A percentile compares a stretch with the other conserved stretches of the same genome.
Conservation (phyloP, 2,888 invertebrate species). For the Pyrrhia umbra region DNA sequence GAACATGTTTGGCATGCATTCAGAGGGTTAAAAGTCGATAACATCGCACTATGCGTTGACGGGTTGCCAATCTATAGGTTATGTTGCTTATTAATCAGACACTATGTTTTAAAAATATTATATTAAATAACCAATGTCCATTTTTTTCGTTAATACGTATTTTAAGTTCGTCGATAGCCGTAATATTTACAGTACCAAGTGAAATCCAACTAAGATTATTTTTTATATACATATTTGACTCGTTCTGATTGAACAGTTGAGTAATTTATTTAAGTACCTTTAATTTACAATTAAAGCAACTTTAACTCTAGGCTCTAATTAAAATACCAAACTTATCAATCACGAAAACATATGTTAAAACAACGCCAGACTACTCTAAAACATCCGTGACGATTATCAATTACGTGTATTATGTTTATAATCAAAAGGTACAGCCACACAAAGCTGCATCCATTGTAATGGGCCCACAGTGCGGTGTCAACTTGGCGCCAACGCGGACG, state of each 20-base stretch:
- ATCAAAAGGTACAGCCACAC: conserved; percentile 43
- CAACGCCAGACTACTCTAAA: conserved; percentile 10
- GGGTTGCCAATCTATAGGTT: conserved; percentile 23
- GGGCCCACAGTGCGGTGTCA: conserved; percentile 71
- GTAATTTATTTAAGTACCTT: too few species aligned
- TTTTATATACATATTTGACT: too few species aligned
- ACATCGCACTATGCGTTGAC: conserved; percentile 22
- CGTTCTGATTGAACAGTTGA: too few species aligned
- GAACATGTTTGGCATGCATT: conserved; percentile 48
- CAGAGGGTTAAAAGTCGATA: conserved; percentile 47
- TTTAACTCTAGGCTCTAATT: neutral
- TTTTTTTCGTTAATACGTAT: too few species aligned
- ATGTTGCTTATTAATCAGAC: neutral
- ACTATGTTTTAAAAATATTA: neutral
- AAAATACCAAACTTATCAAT: conserved; percentile 5
- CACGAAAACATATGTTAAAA: conserved; percentile 26
- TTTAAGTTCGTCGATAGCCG: too few species aligned
- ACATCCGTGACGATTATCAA: conserved; percentile 32
- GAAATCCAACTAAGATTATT: too few species aligned
- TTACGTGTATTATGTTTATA: conserved; percentile 14
- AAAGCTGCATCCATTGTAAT: conserved; percentile 57
- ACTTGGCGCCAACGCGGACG: conserved; percentile 68
- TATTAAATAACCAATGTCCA: too few species aligned
- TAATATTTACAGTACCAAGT: too few species aligned
- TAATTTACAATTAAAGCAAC: neutral